phyloP scores from a whole-genome alignment of 2,888 invertebrate species.

The Nymphalis polychloros region DNA sequence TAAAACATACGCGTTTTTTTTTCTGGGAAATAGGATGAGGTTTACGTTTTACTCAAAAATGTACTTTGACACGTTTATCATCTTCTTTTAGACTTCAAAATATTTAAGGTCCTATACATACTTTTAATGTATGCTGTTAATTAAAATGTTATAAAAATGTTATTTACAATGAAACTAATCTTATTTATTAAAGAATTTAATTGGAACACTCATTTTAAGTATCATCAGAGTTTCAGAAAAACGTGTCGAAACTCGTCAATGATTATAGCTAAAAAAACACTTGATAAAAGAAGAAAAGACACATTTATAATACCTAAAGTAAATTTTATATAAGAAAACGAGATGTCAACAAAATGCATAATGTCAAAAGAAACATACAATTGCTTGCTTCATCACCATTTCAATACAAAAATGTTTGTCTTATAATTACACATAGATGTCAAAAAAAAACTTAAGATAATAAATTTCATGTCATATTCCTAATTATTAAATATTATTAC shows the following conservation, averaged over 20 bases:
- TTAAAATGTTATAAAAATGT: no score
- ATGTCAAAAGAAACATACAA: constrained; percentile 17
- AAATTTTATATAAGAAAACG: constrained; percentile 16
- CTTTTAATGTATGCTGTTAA: no score
- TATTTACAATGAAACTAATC: constrained; percentile 5
- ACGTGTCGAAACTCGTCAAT: constrained; percentile 27
- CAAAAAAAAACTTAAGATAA: constrained; percentile 16
- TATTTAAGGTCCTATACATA: no score
- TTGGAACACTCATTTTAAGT: constrained; percentile 21
- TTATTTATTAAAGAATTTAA: constrained; percentile 20
- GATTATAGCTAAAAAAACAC: constrained; percentile 16
- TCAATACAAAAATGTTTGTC: constrained; percentile 1
- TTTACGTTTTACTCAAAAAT: no score
- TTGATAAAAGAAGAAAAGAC: constrained; percentile 17
- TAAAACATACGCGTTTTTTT: no score
- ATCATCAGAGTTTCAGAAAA: constrained; percentile 17
- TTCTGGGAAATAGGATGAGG: no score
- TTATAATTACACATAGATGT: constrained; percentile 12
- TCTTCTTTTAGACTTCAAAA: no score
- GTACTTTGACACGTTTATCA: no score
- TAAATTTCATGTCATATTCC: constrained; percentile 27
- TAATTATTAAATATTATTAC: constrained; percentile 16
- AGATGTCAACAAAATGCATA: constrained; percentile 29
- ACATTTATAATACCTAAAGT: constrained; percentile 20
- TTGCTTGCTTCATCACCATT: constrained; percentile 9